Conservation (phyloP, 2,888 invertebrate genomes). For the Coleophora flavipennella region DNA sequence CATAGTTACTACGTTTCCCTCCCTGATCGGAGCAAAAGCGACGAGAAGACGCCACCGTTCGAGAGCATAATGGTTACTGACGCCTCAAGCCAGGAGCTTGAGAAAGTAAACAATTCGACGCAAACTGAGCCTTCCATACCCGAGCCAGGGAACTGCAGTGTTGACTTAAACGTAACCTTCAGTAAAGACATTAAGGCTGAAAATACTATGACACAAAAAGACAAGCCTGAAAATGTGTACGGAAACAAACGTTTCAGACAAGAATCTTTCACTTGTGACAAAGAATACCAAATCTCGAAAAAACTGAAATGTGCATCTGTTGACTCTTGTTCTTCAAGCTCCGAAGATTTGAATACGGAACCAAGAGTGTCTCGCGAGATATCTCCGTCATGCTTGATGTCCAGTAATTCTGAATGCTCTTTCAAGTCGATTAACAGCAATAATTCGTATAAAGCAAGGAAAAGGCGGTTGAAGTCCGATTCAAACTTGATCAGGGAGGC, state of each 20-base stretch:
- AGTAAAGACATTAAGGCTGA: conserved; percentile 37
- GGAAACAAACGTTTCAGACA: conserved; percentile 42
- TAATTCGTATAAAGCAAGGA: conserved; percentile 47
- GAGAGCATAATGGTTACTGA: conserved; percentile 42
- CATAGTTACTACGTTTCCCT: conserved; percentile 29
- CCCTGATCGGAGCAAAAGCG: conserved; percentile 30
- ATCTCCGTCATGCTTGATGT: conserved; percentile 23
- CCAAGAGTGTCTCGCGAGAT: conserved; percentile 20
- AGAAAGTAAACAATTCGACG: conserved; percentile 33
- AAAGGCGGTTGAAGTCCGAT: conserved; percentile 50
- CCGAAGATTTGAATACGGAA: conserved; percentile 33
- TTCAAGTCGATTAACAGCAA: conserved; percentile 58
- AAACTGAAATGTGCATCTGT: conserved; percentile 36
- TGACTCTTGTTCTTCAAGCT: conserved; percentile 38
- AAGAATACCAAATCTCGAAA: conserved; percentile 34
- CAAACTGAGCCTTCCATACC: conserved; percentile 40
- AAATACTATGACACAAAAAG: conserved; percentile 33
- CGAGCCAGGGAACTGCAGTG: conserved; percentile 26
- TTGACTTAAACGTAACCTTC: conserved; percentile 43
- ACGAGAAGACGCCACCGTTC: conserved; percentile 41
- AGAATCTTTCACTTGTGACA: conserved; percentile 36
- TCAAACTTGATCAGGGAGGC: conserved; percentile 47
- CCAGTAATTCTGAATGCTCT: conserved; percentile 49
- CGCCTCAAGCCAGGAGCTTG: conserved; percentile 22
- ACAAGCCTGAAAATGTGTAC: conserved; percentile 33